Evolutionary conservation across 2,888 invertebrate genomes (phyloP).

Genomic region (Scaptomyza caliginosa): DNA sequence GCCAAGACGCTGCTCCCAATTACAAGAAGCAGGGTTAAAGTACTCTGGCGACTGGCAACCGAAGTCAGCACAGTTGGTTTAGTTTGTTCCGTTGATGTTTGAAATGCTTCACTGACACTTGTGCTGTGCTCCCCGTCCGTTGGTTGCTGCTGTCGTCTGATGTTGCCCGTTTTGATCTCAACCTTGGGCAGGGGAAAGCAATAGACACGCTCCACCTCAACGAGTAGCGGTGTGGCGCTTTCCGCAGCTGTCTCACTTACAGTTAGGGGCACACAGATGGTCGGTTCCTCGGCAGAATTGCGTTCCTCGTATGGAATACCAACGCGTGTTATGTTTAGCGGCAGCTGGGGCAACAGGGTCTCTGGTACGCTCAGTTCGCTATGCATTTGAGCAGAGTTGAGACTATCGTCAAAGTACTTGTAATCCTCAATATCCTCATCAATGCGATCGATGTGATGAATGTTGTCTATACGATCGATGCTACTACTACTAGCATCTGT

Average conservation of each 20-base stretch:
- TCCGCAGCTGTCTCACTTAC: conserved; percentile 70
- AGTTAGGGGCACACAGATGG: conserved; percentile 77
- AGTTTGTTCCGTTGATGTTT: conserved; percentile 24
- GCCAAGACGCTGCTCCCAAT: conserved; percentile 26
- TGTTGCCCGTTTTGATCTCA: conserved; percentile 54
- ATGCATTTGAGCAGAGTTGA: conserved; percentile 68
- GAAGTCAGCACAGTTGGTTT: conserved; percentile 17
- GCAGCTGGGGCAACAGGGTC: conserved; percentile 59
- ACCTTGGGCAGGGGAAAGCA: conserved; percentile 79
- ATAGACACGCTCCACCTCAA: conserved; percentile 76
- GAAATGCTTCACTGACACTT: conserved; percentile 5
- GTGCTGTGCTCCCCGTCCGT: conserved; percentile 22
- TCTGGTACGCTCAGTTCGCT: conserved; percentile 72
- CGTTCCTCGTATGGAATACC: conserved; percentile 76
- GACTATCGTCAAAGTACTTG: conserved; percentile 55
- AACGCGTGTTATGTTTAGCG: conserved; percentile 76
- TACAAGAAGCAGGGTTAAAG: conserved; percentile 19
- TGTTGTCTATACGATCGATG: conserved; percentile 42
- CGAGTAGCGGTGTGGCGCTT: conserved; percentile 43
- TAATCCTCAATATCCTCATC: conserved; percentile 63
- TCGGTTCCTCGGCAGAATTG: conserved; percentile 73
- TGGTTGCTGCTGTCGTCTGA: conserved; percentile 22
- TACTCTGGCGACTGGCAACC: background rate
- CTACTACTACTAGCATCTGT: conserved; percentile 35
- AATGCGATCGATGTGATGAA: conserved; percentile 47